These are phyloP conservation scores for Nesogale talazaci DNA, from an alignment of 2,113 vertebrate genomes.

Conservation along the genomic window DNA sequence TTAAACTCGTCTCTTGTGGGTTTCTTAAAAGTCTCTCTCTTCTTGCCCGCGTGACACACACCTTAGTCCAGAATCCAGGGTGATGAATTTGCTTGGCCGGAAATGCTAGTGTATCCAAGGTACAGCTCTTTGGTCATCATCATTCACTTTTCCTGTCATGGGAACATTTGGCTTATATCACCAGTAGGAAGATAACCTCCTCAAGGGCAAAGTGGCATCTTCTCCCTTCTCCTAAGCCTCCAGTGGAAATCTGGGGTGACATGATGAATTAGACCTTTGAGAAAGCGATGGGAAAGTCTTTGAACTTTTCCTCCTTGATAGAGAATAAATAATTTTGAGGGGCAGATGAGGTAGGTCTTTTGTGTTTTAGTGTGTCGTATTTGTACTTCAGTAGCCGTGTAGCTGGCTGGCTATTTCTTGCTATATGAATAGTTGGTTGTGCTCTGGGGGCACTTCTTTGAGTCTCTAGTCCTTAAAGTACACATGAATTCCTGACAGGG, in stretches of 20 bases:
- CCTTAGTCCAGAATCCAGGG: conserved; percentile 2
- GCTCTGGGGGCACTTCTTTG: not conserved
- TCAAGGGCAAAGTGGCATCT: not conserved
- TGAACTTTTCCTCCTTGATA: not conserved
- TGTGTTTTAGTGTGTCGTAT: conserved; percentile 51
- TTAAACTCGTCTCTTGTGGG: conserved; percentile 3
- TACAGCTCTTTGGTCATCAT: not conserved
- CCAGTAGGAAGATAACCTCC: not conserved
- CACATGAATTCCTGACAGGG: not conserved
- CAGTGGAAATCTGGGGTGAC: not conserved
- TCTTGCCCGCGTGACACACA: not conserved
- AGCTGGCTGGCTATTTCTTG: conserved; percentile 52
- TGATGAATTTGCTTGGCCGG: conserved; percentile 28
- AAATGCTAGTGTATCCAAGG: not conserved
- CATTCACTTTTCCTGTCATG: conserved; percentile 9
- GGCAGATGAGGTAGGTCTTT: not conserved
- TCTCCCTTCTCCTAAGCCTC: not conserved
- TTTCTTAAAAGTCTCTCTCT: not conserved
- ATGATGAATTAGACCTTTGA: not conserved
- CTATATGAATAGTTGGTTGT: conserved; percentile 29
- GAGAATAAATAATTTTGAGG: conserved; percentile 4
- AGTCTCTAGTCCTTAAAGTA: conserved; percentile 20
- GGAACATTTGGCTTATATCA: not conserved
- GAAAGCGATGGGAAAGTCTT: not conserved
- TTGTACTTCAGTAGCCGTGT: not conserved